Evolutionary conservation across 2,888 invertebrate species (phyloP).

Genomic region (Coleophora flavipennella): DNA sequence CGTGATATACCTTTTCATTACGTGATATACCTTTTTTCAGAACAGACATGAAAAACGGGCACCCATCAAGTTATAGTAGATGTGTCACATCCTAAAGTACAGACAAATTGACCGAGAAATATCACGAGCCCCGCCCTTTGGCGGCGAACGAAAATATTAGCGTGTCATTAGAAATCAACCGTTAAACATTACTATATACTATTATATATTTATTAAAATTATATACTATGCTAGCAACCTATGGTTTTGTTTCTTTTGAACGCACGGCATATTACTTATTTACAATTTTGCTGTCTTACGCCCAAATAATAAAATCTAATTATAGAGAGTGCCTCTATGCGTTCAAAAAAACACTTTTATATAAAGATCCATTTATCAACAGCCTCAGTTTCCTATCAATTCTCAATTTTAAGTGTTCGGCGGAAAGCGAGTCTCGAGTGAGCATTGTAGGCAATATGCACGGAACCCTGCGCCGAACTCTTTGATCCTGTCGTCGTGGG

Average conservation of each 20-base stretch:
- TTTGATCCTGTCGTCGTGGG: too few species aligned
- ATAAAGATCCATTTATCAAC: too few species aligned
- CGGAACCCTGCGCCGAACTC: too few species aligned
- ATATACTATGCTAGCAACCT: conserved; percentile 37
- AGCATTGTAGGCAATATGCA: too few species aligned
- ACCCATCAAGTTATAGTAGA: conserved; percentile 1
- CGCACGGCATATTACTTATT: conserved; percentile 29
- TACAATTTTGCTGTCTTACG: conserved; percentile 36
- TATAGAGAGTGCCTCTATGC: conserved; percentile 12
- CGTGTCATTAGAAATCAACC: conserved; percentile 62
- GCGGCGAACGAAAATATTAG: conserved; percentile 32
- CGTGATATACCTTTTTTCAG: neutral
- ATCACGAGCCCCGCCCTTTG: conserved; percentile 24
- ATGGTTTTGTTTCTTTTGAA: conserved; percentile 11
- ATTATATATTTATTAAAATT: conserved; percentile 44
- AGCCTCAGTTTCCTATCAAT: conserved; percentile 22
- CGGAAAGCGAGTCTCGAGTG: too few species aligned
- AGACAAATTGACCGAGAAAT: conserved; percentile 11
- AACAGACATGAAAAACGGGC: too few species aligned
- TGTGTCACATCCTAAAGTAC: too few species aligned
- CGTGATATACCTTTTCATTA: neutral
- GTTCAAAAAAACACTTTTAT: conserved; percentile 22
- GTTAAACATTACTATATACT: conserved; percentile 67
- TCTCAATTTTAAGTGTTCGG: too few species aligned
- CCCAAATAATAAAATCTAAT: conserved; percentile 25